Evolutionary conservation across 2,113 vertebrate genomes (phyloP), one percentile per base, ranked within the genome.

Genomic region (Lepus americanus): DNA sequence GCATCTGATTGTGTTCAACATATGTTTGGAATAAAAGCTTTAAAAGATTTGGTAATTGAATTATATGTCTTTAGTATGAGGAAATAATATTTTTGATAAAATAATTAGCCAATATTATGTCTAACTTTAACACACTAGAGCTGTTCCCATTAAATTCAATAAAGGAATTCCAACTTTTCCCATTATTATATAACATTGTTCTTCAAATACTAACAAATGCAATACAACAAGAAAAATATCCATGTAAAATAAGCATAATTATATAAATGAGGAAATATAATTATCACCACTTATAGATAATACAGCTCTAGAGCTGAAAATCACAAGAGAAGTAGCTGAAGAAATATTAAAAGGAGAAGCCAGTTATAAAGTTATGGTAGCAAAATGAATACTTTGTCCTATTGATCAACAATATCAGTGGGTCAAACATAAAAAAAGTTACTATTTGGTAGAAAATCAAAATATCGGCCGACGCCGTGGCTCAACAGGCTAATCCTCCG

Each of bases 71-170:
- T 82, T 64, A 70, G 10, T 20, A 10, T 87, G 3, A 61, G 39
- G 39, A 82, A 49, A 61, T 83, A 73, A 33, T 79, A n/a, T 29
- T 86, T 82, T 63, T 92, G 53, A 33, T 59, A 89, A 86, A 81
- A 89, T 79, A 77, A 89, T n/a, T 7, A 84, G 31, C 0, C 8
- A 39, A 51, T 36, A 39, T 23, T 67, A 74, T 73, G 4, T 4
- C 53, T 20, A 76, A 63, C 5, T 53, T 2, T 55, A 85, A 81
- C 53, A 16, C 7, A 36, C 2, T 53, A 76, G 25, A 80, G 22
- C 67, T 9, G 17, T 86, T 92, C n/a, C 19, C 29, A 53, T 23
- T 31, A 81, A 76, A 55, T 19, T 33, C 13, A 27, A 6, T n/a
- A 76, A 72, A 73, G 44, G 10, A 89, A 55, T 86, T 80, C 33